phyloP scores from a whole-genome alignment of 2,113 vertebrate genomes.

The Pholis gunnellus region DNA sequence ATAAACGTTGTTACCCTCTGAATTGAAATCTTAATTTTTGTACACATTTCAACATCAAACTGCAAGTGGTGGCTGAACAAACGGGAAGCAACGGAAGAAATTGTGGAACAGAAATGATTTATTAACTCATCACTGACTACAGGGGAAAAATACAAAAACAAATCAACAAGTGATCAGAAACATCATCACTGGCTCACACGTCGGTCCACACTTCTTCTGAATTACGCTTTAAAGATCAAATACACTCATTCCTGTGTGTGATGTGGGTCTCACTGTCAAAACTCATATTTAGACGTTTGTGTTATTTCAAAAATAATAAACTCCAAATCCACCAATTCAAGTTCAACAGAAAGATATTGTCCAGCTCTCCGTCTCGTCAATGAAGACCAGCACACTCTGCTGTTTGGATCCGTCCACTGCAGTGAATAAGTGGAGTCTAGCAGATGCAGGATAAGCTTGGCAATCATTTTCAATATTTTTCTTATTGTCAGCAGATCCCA shows the following conservation, averaged over 20 bases:
- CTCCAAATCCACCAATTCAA: background rate
- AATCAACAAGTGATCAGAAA: conserved; percentile 21
- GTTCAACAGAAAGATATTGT: background rate
- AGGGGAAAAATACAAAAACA: conserved; percentile 22
- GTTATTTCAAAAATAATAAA: conserved; percentile 29
- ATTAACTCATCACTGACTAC: conserved; percentile 29
- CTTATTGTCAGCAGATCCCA: background rate
- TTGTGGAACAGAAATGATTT: conserved; percentile 30
- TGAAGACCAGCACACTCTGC: conserved; percentile 12
- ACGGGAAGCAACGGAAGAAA: conserved; percentile 1
- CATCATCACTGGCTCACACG: conserved; percentile 16
- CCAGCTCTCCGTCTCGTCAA: background rate
- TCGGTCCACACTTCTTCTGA: background rate
- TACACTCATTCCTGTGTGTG: conserved; percentile 9
- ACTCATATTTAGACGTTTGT: conserved; percentile 37
- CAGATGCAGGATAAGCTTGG: background rate
- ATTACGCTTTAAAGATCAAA: background rate
- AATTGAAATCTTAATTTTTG: background rate
- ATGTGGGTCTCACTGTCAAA: conserved; percentile 15
- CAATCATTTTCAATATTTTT: background rate
- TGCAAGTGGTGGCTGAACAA: background rate
- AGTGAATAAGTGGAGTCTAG: background rate
- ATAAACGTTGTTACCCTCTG: background rate
- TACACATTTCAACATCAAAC: background rate
- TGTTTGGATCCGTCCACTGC: conserved; percentile 8